These are phyloP conservation scores for Drosophila flavopinicola DNA, from an alignment of 2,888 invertebrate species.

Conservation along the genomic window DNA sequence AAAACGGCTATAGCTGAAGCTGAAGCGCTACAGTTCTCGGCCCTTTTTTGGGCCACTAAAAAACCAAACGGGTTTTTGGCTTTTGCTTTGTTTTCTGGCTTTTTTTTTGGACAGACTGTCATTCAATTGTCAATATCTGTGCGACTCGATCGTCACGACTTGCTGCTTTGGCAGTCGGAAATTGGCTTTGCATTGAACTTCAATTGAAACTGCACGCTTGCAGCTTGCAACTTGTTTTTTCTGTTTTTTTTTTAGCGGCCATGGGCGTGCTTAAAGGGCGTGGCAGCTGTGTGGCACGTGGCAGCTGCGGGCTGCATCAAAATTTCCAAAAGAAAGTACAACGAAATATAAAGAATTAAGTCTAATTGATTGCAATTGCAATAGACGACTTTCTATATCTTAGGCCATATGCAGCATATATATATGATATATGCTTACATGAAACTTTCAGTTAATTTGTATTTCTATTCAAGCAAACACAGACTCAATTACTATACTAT, in stretches of 20 bases:
- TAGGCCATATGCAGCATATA: neutral
- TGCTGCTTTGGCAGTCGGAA: constrained; percentile 41
- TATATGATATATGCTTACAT: neutral
- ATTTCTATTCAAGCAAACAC: constrained; percentile 8
- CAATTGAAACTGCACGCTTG: constrained; percentile 64
- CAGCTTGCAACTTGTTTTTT: constrained; percentile 24
- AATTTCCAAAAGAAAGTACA: constrained; percentile 46
- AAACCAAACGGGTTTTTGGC: constrained; percentile 39
- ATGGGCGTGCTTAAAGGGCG: constrained; percentile 22
- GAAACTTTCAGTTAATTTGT: neutral
- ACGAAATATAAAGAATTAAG: neutral
- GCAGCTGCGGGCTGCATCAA: constrained; percentile 31
- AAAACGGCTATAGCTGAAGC: neutral
- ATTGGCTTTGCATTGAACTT: constrained; percentile 72
- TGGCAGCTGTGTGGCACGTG: constrained; percentile 46
- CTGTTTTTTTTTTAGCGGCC: no score
- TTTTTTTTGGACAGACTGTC: constrained; percentile 54
- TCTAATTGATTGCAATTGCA: constrained; percentile 1
- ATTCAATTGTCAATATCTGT: constrained; percentile 76
- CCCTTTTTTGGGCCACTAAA: constrained; percentile 25
- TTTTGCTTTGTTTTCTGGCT: constrained; percentile 5
- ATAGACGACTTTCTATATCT: constrained; percentile 18
- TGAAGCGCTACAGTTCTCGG: constrained; percentile 5
- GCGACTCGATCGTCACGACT: constrained; percentile 68
- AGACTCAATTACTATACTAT: neutral